Evolutionary conservation across 2,888 invertebrate species (phyloP).

Genomic region (Eilema depressum): DNA sequence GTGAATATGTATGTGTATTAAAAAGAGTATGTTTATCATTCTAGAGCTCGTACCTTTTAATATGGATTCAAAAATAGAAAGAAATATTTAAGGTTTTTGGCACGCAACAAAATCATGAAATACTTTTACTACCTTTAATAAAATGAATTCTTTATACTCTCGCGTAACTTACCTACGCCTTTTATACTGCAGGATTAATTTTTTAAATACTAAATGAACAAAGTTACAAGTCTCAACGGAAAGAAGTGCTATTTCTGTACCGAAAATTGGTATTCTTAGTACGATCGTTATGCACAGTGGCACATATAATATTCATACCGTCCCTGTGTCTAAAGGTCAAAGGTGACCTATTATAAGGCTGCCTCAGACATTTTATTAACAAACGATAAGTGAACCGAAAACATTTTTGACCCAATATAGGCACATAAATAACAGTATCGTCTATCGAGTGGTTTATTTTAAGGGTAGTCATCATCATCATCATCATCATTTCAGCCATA

Average conservation of each 20-base stretch:
- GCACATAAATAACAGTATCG: not conserved
- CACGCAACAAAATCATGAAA: not conserved
- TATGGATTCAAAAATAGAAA: no score
- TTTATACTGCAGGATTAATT: not conserved
- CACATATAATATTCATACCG: conserved; percentile 13
- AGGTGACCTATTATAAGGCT: conserved; percentile 9
- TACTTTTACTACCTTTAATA: not conserved
- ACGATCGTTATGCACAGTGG: conserved; percentile 5
- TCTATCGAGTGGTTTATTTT: not conserved
- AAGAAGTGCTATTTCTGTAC: conserved; percentile 10
- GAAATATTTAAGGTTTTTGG: no score
- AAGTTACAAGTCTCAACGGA: not conserved
- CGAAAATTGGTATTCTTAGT: conserved; percentile 13
- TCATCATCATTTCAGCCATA: no score
- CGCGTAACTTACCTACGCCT: not conserved
- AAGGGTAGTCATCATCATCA: not conserved
- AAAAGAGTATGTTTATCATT: no score
- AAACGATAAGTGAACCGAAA: not conserved
- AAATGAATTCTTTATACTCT: conserved; percentile 7
- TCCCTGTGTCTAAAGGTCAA: conserved; percentile 7
- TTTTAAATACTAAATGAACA: not conserved
- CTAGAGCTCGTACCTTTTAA: no score
- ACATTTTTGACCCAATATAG: not conserved
- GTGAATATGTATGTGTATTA: no score
- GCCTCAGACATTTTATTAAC: not conserved